These are phyloP conservation scores for Diceros bicornis DNA, from an alignment of 2,797 vertebrate species.

Conservation along the genomic window DNA sequence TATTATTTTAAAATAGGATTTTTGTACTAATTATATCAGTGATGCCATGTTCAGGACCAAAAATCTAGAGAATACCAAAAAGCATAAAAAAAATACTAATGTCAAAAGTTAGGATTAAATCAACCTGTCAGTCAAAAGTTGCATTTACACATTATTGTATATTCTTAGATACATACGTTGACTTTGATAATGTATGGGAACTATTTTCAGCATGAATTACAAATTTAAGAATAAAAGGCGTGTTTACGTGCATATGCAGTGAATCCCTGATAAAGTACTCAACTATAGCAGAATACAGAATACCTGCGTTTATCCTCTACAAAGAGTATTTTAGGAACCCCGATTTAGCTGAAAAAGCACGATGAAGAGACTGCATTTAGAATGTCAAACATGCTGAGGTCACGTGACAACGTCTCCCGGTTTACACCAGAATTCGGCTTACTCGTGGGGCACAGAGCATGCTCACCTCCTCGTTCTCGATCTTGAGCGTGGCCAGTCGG, in stretches of 20 bases:
- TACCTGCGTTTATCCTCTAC: neutral
- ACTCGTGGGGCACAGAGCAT: neutral
- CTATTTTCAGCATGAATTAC: neutral
- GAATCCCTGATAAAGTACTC: neutral
- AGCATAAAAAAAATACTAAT: neutral
- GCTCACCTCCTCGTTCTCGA: conserved; percentile 98
- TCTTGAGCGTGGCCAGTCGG: conserved; percentile 96
- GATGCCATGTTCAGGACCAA: neutral
- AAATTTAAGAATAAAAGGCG: neutral
- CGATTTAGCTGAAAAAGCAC: neutral
- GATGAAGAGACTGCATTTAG: neutral
- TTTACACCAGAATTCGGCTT: neutral
- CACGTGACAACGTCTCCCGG: neutral
- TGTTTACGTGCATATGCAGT: neutral
- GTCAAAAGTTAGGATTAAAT: conserved; percentile 55
- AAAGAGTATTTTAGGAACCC: neutral
- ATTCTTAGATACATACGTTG: neutral
- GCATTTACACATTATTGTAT: neutral
- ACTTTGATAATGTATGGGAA: neutral
- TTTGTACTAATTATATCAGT: neutral
- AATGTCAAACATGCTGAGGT: neutral
- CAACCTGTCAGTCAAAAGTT: neutral
- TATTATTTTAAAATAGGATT: conserved; percentile 17
- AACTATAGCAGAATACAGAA: neutral
- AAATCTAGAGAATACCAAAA: neutral